These are phyloP conservation scores for Trematomus loennbergii DNA, from an alignment of 2,113 vertebrate species.

Conservation along the genomic window DNA sequence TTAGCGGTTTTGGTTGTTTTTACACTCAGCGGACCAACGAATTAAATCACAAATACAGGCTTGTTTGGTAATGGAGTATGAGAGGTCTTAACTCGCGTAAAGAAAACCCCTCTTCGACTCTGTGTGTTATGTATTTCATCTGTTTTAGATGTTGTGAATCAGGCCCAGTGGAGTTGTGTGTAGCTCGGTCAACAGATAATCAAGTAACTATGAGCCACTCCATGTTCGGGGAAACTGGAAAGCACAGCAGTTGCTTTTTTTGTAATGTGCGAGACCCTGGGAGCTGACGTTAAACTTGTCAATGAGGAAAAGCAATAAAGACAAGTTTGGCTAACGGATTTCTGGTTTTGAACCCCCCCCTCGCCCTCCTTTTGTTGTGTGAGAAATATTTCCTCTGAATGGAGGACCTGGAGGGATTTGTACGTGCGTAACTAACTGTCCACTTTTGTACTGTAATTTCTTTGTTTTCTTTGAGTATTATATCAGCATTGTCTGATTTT, in stretches of 20 bases:
- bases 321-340: conserved; percentile 84
- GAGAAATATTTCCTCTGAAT: conserved; percentile 80
- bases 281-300: conserved; percentile 69
- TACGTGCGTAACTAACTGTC: conserved; percentile 94
- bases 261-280: conserved; percentile 2
- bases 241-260: conserved; percentile 36
- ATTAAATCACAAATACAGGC: conserved; percentile 62
- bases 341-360: conserved; percentile 76
- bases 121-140: conserved; percentile 29
- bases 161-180: conserved; percentile 59
- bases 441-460: conserved; percentile 94
- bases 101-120: neutral
- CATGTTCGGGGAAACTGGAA: conserved; percentile 21
- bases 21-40: conserved; percentile 72
- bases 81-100: neutral
- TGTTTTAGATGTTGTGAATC: conserved; percentile 46
- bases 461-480: conserved; percentile 87
- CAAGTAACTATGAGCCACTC: conserved; percentile 41
- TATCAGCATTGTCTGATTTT: conserved; percentile 97
- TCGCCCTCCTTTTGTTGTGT: conserved; percentile 75
- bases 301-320: conserved; percentile 92
- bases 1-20: conserved; percentile 67
- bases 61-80: conserved; percentile 39
- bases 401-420: conserved; percentile 85
- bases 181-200: conserved; percentile 44